Evolutionary conservation across 92 coral and sea anemone species (phyloP), one percentile per base, ranked within the genome.

Genomic region (Zoanthus gigantus): DNA sequence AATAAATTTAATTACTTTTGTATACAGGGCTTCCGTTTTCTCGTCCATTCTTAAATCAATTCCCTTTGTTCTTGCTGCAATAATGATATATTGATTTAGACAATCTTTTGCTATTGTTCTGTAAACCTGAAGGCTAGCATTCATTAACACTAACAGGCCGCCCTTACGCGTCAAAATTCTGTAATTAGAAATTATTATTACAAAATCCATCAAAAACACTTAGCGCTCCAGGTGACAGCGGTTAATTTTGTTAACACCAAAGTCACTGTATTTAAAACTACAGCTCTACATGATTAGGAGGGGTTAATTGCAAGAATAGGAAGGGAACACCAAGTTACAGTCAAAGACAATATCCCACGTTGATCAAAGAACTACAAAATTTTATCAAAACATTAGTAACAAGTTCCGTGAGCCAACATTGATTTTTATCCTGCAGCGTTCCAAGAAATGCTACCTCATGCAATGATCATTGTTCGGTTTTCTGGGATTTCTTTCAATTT

Each of bases 11-110:
- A 81, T 81, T 81, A 66, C 76, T 81, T 81, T 65, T 18, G 47
- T 47, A 81, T 81, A 81, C 61, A 81, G 60, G 28, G 15, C 74
- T 65, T 77, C 75, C 58, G 46, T 52, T 28, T 13, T 81, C 75
- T 45, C 74, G 47, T 67, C 47, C 85, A 44, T 31, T 47, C 75
- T 29, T 60, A n/a, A 66, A 68, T 44, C 75, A 34, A 81, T 81
- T 63, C n/a, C 45, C 17, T 68, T 50, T 81, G 75, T 65, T 45
- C 75, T 48, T n/a, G 45, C 23, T 44, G 16, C 63, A 66, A 81
- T 81, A 81, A 81, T 81, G 85, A 81, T 81, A 65, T 81, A 81
- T 81, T 81, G 85, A 81, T 81, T 81, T 81, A 81, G 75, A n/a
- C 45, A 11, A 14, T 81, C 57, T 66, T 65, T 46, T 46, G 75